Evolutionary conservation across 2,797 vertebrate genomes (phyloP), one percentile per base, ranked within the genome.

Genomic region (Huso huso): DNA sequence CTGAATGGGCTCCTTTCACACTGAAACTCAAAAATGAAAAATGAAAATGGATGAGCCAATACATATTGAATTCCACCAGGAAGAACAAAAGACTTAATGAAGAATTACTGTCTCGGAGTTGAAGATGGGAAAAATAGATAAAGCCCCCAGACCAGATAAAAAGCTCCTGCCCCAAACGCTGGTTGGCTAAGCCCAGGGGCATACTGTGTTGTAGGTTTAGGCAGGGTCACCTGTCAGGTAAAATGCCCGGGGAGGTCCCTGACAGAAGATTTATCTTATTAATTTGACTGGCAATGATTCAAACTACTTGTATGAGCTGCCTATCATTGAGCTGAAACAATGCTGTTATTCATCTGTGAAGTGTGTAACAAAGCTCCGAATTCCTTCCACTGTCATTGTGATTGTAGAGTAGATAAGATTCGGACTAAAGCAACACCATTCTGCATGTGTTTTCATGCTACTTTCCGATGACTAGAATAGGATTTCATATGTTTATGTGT

Each of bases 251-350:
- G 52, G 62, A 49, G 49, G 37, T 50, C 18, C 53, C 59, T 63
- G 61, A 63, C 49, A 64, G 48, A 69, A 37, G 67, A 64, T 69
- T 59, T 64, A 69, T 68, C 37, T 64, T 62, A 4, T 52, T 64
- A 69, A 69, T 69, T 69, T 50, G 63, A 60, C 53, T 60, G 48
- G 7, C 48, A 63, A 59, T 58, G 13, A 69, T 63, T 69, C 52
- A 64, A 50, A 52, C 9, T 48, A 62, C 66, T 61, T 62, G 61
- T 62, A 48, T 37, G 48, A 18, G 12, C 55, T n/a, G 55, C 55
- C 12, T 58, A 1, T 58, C 10, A 8, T 53, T 53, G 51, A 8
- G 4, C 12, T 53, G 51, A 9, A 9, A 53, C 51, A 53, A 53
- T 8, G 8, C 51, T 8, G 51, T 8, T 12, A 12, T 53, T 53